Base-by-base conservation (phyloP, 2,888 invertebrate species). In the Melitaea athalia region DNA sequence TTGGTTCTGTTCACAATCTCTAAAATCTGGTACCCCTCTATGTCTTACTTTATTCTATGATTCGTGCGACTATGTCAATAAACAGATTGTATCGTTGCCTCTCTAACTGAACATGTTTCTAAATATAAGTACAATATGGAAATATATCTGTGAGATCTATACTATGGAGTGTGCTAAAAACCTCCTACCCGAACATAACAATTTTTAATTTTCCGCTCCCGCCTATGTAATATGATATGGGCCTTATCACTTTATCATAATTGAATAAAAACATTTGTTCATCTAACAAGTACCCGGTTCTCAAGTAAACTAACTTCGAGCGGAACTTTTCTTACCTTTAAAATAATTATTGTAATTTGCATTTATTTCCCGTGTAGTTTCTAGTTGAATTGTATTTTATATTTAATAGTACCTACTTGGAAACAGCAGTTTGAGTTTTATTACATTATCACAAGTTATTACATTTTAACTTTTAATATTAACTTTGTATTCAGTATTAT, bases 321-420 rank as follows among this genome's bases (percentile, higher is more conserved):
- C 31, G 38, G 55, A 24, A 67, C 38, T 55, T 67, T 65, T 53
- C 65, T 65, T 61, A 66, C 66, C 55, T 66, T 31, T 66, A 66
- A 61, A 60, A 65, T 65, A 65, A 66, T 66, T 66, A 66, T 66
- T 60, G 17, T 66, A 66, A 66, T 66, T 61, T 55, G 7, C 53
- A 61, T 61, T 66, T 49, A 66, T 55, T 66, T 60, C 24, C 17
- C 17, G 42, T 49, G 59, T n/a, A n/a, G n/a, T 17, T 61, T 45
- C 45, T 43, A 52, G 15, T 43, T 62, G 5, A n/a, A 15, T 52
- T 42, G 57, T 57, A 57, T 57, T 42, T 38, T 15, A 57, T 42
- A 11, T 42, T 57, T 24, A 55, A 55, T 12, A 55, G 31, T 24
- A 24, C 53, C 24, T 24, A 24, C 31, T 55, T 33, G 31, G n/a